These are phyloP conservation scores for Oscheius onirici DNA, from an alignment of 2,888 invertebrate species.

Conservation along the genomic window DNA sequence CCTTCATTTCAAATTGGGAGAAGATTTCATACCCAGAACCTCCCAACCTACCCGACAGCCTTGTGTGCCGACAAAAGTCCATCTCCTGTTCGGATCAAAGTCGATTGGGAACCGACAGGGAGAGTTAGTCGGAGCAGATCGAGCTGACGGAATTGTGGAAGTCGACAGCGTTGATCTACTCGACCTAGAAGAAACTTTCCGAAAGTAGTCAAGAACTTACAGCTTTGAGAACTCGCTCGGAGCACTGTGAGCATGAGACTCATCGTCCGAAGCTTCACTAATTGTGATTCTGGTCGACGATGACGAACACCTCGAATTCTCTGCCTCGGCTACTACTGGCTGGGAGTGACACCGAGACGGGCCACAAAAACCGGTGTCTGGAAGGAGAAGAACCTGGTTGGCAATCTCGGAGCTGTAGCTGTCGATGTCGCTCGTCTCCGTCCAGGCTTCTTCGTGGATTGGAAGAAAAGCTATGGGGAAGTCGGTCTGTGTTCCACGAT, in stretches of 20 bases:
- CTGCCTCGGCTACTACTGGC: conserved; percentile 45
- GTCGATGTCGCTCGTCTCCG: conserved; percentile 55
- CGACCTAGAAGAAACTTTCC: not conserved
- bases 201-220: conserved; percentile 17
- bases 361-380: conserved; percentile 49
- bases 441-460: conserved; percentile 50
- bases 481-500: conserved; percentile 58
- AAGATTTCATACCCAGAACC: no score
- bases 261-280: not conserved
- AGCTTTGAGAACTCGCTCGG: conserved; percentile 29
- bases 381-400: conserved; percentile 41
- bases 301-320: conserved; percentile 28
- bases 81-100: conserved; percentile 60
- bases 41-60: conserved; percentile 14
- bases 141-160: conserved; percentile 37
- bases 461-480: conserved; percentile 28
- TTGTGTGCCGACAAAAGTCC: conserved; percentile 69
- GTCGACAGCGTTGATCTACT: conserved; percentile 7
- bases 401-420: conserved; percentile 32
- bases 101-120: conserved; percentile 46
- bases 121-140: conserved; percentile 47
- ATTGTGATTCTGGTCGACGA: conserved; percentile 26
- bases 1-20: no score
- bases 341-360: conserved; percentile 52
- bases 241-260: conserved; percentile 14